phyloP scores from a whole-genome alignment of 2,888 invertebrate species.

The Cremastobaeus sp. region DNA sequence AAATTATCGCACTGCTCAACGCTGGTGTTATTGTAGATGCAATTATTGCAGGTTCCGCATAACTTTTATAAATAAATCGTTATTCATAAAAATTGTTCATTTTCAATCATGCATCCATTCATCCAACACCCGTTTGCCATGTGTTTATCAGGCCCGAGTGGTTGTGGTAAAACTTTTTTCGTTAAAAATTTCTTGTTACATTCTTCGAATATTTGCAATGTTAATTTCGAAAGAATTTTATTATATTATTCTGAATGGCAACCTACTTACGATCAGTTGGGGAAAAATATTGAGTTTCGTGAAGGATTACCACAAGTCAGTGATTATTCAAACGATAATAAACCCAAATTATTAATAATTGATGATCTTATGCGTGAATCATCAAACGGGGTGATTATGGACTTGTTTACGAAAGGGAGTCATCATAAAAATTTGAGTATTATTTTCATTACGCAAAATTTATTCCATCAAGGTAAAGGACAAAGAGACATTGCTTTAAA shows the following conservation, averaged over 20 bases:
- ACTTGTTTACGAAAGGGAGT: conserved; percentile 63
- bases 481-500: conserved; percentile 1
- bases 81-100: not conserved
- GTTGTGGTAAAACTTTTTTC: conserved; percentile 36
- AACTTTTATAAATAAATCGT: too few species aligned
- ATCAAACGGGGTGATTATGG: conserved; percentile 31
- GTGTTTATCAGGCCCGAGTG: conserved; percentile 13
- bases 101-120: not conserved
- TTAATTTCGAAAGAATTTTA: conserved; percentile 35
- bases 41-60: not conserved
- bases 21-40: not conserved
- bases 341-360: conserved; percentile 12
- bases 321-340: not conserved
- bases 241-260: conserved; percentile 55
- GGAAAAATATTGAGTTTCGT: too few species aligned
- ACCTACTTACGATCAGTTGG: conserved; percentile 16
- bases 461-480: not conserved
- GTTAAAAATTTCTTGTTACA: conserved; percentile 26
- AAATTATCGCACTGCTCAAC: too few species aligned
- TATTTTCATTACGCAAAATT: too few species aligned
- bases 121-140: conserved; percentile 21
- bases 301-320: not conserved
- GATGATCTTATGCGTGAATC: conserved; percentile 43
- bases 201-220: not conserved
- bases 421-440: too few species aligned